Percentiles rank a stretch among this genome's conserved stretches.
Evolutionary conservation across 1,140 invertebrate species (phyloP).

Genomic region (Diabrotica undecimpunctata): DNA sequence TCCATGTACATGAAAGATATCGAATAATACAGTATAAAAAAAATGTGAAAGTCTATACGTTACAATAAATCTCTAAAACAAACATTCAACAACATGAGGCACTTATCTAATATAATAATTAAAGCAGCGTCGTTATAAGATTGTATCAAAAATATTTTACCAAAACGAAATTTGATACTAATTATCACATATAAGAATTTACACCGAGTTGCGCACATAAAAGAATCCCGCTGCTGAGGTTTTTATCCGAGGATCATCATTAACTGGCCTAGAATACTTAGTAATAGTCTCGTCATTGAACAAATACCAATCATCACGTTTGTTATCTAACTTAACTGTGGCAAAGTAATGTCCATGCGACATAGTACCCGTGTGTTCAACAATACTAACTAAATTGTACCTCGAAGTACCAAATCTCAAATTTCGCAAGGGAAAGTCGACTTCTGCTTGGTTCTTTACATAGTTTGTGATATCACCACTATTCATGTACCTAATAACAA

Average conservation of each 20-base stretch:
- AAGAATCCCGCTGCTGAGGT: neutral
- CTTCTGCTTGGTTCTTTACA: neutral
- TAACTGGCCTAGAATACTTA: neutral
- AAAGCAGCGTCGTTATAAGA: too few species aligned
- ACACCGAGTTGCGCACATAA: neutral
- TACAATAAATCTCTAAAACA: too few species aligned
- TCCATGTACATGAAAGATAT: too few species aligned
- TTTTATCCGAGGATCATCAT: neutral
- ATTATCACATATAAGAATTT: slow-evolving; percentile 6
- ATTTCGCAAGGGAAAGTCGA: neutral
- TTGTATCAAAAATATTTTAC: too few species aligned
- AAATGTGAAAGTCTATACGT: too few species aligned
- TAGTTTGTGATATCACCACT: neutral
- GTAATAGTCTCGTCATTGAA: neutral
- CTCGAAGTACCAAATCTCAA: slow-evolving; percentile 5
- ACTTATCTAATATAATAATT: too few species aligned
- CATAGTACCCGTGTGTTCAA: neutral
- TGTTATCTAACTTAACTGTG: neutral
- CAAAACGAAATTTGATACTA: neutral
- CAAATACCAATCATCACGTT: neutral
- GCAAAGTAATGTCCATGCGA: neutral
- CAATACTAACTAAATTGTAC: neutral
- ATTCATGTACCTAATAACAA: too few species aligned
- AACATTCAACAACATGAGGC: too few species aligned
- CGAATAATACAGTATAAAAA: too few species aligned